Percentiles rank a stretch among this genome's conserved stretches.
phyloP scores from a whole-genome alignment of 92 coral and sea anemone species.

The Siderastrea radians region DNA sequence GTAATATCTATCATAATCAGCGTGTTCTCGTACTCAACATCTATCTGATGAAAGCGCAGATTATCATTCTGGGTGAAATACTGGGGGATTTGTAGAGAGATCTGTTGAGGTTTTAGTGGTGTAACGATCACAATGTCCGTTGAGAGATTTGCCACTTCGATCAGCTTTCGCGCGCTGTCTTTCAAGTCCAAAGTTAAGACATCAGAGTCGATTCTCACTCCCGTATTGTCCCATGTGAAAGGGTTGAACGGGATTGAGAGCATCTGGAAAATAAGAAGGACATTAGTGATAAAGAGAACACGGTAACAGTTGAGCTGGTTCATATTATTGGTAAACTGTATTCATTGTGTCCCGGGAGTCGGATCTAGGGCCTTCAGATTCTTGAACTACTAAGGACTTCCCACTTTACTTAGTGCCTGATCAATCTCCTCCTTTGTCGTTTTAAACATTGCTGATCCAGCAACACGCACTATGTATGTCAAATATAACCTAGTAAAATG shows the following conservation, averaged over 20 bases:
- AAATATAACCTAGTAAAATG: too few species aligned
- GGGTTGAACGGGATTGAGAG: conserved; percentile 61
- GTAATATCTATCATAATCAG: conserved; percentile 40
- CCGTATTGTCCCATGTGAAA: conserved; percentile 72
- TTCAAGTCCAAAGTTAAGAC: conserved; percentile 58
- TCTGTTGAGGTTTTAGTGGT: conserved; percentile 41
- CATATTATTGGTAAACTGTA: too few species aligned
- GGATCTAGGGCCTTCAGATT: too few species aligned
- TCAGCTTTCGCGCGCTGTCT: conserved; percentile 45
- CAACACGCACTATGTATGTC: too few species aligned
- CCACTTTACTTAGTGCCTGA: too few species aligned
- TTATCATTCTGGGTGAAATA: conserved; percentile 37
- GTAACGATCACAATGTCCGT: conserved; percentile 48
- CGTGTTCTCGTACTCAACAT: conserved; percentile 46
- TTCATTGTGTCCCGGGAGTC: too few species aligned
- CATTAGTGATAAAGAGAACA: too few species aligned
- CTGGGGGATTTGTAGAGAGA: conserved; percentile 19
- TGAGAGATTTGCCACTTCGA: conserved; percentile 56
- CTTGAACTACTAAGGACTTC: too few species aligned
- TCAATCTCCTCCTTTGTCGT: too few species aligned
- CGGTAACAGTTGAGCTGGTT: too few species aligned
- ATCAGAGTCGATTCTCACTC: conserved; percentile 52
- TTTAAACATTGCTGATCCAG: too few species aligned
- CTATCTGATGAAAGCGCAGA: conserved; percentile 38
- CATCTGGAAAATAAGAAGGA: conserved; percentile 37